phyloP scores from a whole-genome alignment of 2,888 invertebrate genomes.

The Mythimna loreyi region DNA sequence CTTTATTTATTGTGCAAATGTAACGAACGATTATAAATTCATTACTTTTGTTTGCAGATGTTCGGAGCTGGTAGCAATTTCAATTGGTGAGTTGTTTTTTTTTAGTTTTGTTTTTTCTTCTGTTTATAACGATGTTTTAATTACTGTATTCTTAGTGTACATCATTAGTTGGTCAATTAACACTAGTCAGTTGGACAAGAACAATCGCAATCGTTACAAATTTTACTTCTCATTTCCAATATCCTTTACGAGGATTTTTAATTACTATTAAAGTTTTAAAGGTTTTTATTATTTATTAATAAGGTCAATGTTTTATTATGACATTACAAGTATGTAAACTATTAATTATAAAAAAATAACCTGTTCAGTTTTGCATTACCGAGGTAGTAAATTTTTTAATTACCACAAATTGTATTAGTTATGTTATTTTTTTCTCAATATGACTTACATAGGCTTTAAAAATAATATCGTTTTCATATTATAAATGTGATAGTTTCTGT shows the following conservation, averaged over 20 bases:
- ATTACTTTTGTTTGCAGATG: slow-evolving; percentile 77
- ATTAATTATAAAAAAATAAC: background rate
- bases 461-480: background rate
- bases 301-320: background rate
- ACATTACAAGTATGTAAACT: background rate
- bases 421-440: background rate
- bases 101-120: background rate
- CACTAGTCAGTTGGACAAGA: slow-evolving; percentile 26
- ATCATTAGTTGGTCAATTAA: slow-evolving; percentile 41
- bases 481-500: no score
- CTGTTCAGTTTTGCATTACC: background rate
- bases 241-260: slow-evolving; percentile 20
- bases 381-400: background rate
- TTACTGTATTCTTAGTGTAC: slow-evolving; percentile 30
- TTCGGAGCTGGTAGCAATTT: slow-evolving; percentile 58
- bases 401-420: background rate
- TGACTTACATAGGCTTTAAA: background rate
- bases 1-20: slow-evolving; percentile 25
- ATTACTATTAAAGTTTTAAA: background rate
- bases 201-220: slow-evolving; percentile 33
- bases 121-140: slow-evolving; percentile 38
- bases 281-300: slow-evolving; percentile 1
- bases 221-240: slow-evolving; percentile 9
- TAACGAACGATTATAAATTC: slow-evolving; percentile 71
- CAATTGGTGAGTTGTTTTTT: slow-evolving; percentile 67